Percentiles rank a stretch among this genome's conserved stretches.
These are phyloP conservation scores for Sphenodon punctatus DNA, from an alignment of 2,797 vertebrate species.

Conservation along the genomic window DNA sequence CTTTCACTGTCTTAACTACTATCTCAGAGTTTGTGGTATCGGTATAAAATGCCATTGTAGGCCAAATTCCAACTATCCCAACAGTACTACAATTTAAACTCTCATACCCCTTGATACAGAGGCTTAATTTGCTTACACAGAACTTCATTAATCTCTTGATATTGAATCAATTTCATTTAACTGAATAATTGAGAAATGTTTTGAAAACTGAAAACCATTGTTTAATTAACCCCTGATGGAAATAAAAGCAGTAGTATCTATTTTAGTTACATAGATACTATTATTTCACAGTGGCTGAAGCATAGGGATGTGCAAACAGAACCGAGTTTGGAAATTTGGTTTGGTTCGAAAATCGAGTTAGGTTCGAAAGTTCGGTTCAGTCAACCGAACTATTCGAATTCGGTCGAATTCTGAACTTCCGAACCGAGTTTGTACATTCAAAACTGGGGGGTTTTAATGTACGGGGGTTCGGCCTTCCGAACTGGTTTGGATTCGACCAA, in stretches of 20 bases:
- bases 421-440: too few relatives aligned
- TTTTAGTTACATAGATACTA: neutral
- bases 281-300: neutral
- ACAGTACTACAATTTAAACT: neutral
- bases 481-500: too few relatives aligned
- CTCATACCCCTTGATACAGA: neutral
- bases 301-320: too few relatives aligned
- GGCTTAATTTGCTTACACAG: conserved; percentile 1
- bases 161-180: conserved; percentile 10
- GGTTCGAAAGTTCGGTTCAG: too few relatives aligned
- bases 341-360: too few relatives aligned
- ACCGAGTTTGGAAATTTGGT: too few relatives aligned
- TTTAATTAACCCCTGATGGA: neutral
- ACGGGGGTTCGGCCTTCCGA: too few relatives aligned
- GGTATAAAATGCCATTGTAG: neutral
- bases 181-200: neutral
- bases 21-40: neutral
- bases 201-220: neutral
- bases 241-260: neutral
- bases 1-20: neutral
- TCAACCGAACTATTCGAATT: too few relatives aligned
- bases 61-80: neutral
- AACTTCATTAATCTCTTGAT: neutral
- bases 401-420: too few relatives aligned
- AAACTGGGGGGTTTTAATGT: too few relatives aligned